Base-by-base conservation (phyloP, 2,888 invertebrate genomes). In the Villa cingulata region DNA sequence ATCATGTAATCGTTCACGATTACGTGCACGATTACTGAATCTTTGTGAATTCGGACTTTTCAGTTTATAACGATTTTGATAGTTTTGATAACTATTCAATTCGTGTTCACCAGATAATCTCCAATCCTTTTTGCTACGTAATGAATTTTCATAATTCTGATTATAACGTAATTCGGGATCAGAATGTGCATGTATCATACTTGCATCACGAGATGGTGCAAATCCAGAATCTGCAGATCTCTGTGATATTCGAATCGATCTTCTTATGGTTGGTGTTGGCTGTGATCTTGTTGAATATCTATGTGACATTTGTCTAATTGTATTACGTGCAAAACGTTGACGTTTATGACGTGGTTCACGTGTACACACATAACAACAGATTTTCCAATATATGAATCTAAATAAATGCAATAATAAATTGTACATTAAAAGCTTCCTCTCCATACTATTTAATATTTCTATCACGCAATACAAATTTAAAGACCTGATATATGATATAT, bases 371-470 rank as follows among this genome's bases (percentile, higher is more conserved):
- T 86, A 91, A 62, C 91, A 91, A 61, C 90, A 92, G 4, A 88
- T 83, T 48, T 86, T 80, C 91, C 91, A 91, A 64, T 92, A 92
- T n/a, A 91, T 70, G 62, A 91, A 90, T 54, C 88, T 82, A 56
- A 17, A 55, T 54, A 16, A 50, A 32, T 36, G 7, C 7, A 7
- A 7, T 6, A 23, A 6, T 23, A 23, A 23, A 6, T 23, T 23
- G 23, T 23, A 23, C n/a, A n/a, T n/a, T n/a, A n/a, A n/a, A n/a
- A n/a, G n/a, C n/a, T n/a, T n/a, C n/a, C n/a, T n/a, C n/a, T n/a
- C n/a, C n/a, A n/a, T n/a, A n/a, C n/a, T n/a, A n/a, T n/a, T n/a
- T n/a, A n/a, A n/a, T n/a, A n/a, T n/a, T n/a, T n/a, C n/a, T n/a
- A n/a, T n/a, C n/a, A n/a, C 7, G 23, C 4, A 23, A 23, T 23